Evolutionary conservation across 2,888 invertebrate genomes (phyloP), one percentile per base, ranked within the genome.

Genomic region (Troides helena): DNA sequence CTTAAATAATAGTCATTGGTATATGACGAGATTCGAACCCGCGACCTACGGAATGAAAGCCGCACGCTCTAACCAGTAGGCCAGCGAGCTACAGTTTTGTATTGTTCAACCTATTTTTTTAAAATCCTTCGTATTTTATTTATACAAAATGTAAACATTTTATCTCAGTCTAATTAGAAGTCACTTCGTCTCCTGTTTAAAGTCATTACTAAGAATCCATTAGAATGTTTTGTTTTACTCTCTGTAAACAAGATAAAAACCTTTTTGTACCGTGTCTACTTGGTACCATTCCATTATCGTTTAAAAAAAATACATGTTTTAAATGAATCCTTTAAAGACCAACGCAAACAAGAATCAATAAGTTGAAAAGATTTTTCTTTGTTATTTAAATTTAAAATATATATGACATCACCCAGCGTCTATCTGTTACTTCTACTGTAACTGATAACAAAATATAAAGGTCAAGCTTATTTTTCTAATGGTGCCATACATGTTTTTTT

Each of bases 221-320:
- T 53, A 53, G 18, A n/a, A 53, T 53, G 53, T 53, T 53, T 53
- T 53, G 53, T n/a, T 53, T 46, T n/a, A 53, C n/a, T n/a, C n/a
- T n/a, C 53, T n/a, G 53, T 53, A 53, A 53, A 53, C 53, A 53
- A 53, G 53, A 53, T 53, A 12, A n/a, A n/a, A 17, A 50, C 4
- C 50, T 50, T 50, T 50, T 50, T 6, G 18, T 18, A 50, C 17
- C 17, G 50, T 50, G 5, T 5, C 14, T 50, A 18, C 5, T n/a
- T 53, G 2, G 18, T 53, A n/a, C 53, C 6, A 4, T 46, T 46
- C 12, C 53, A 17, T 50, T 50, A 17, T 50, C 50, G 17, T 4
- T 17, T 18, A 17, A 14, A 18, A 50, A 46, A 50, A 50, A 50
- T 7, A 53, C 4, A 18, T 18, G 18, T n/a, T 53, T 53, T 7